phyloP scores from a whole-genome alignment of 1,140 invertebrate genomes.

The Drosophila mojavensis region DNA sequence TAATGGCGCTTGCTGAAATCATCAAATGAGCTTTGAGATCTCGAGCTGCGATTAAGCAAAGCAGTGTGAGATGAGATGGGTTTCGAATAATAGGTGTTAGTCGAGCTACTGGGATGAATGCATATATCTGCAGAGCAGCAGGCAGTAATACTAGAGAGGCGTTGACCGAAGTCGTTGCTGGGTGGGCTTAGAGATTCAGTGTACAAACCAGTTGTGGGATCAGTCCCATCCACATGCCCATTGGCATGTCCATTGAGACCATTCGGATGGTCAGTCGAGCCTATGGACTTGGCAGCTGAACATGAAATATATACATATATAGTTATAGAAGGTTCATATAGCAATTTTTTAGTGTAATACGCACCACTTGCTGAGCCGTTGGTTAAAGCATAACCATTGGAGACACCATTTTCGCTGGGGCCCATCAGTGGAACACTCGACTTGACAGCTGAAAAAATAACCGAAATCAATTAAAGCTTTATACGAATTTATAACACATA shows the following conservation, averaged over 20 bases:
- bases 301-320: neutral
- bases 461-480: neutral
- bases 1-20: conserved; percentile 67
- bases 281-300: conserved; percentile 57
- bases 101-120: conserved; percentile 65
- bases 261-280: conserved; percentile 26
- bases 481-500: neutral
- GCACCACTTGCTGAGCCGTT: conserved; percentile 31
- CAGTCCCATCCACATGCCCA: conserved; percentile 38
- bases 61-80: conserved; percentile 62
- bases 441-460: conserved; percentile 44
- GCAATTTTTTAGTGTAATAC: neutral
- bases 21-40: conserved; percentile 21
- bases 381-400: conserved; percentile 38
- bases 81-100: conserved; percentile 46
- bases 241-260: conserved; percentile 43
- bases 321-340: neutral
- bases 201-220: conserved; percentile 67
- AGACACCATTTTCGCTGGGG: conserved; percentile 34
- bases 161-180: conserved; percentile 32
- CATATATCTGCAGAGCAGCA: conserved; percentile 50
- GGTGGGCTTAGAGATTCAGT: conserved; percentile 45
- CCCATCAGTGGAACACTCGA: conserved; percentile 57
- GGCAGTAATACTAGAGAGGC: conserved; percentile 59
- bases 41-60: conserved; percentile 48